phyloP scores from a whole-genome alignment of 2,888 invertebrate genomes.

The Prosopocoilus inquinatus region DNA sequence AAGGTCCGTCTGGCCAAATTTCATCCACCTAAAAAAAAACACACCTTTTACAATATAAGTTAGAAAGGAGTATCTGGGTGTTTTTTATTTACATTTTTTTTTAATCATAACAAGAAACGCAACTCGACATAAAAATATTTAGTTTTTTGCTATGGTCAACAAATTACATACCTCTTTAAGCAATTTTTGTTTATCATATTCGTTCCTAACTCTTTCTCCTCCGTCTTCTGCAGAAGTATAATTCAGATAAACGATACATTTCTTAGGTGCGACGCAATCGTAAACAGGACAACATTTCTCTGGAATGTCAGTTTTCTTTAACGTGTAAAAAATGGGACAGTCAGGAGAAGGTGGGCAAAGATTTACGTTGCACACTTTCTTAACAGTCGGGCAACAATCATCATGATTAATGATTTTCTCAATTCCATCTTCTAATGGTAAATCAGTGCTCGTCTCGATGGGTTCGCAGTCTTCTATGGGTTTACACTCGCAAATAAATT shows the following conservation, averaged over 20 bases:
- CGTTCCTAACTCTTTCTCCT: constrained; percentile 52
- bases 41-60: too few relatives aligned
- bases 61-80: neutral
- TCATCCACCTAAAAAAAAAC: constrained; percentile 56
- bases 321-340: constrained; percentile 61
- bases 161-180: constrained; percentile 54
- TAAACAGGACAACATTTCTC: constrained; percentile 65
- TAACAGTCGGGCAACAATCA: constrained; percentile 71
- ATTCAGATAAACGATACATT: constrained; percentile 61
- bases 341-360: constrained; percentile 61
- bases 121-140: neutral
- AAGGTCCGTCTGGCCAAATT: constrained; percentile 70
- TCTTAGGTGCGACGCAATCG: constrained; percentile 65
- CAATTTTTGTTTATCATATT: constrained; percentile 51
- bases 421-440: constrained; percentile 62
- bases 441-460: constrained; percentile 43
- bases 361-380: constrained; percentile 60
- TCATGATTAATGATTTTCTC: constrained; percentile 55
- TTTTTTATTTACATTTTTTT: too few relatives aligned
- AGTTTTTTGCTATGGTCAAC: too few relatives aligned
- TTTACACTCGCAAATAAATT: constrained; percentile 76
- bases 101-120: neutral
- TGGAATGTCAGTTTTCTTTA: constrained; percentile 38
- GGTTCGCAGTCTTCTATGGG: constrained; percentile 67
- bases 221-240: constrained; percentile 57